These are phyloP conservation scores for Peribatodes rhomboidaria DNA, from an alignment of 2,888 invertebrate species.

Conservation along the genomic window DNA sequence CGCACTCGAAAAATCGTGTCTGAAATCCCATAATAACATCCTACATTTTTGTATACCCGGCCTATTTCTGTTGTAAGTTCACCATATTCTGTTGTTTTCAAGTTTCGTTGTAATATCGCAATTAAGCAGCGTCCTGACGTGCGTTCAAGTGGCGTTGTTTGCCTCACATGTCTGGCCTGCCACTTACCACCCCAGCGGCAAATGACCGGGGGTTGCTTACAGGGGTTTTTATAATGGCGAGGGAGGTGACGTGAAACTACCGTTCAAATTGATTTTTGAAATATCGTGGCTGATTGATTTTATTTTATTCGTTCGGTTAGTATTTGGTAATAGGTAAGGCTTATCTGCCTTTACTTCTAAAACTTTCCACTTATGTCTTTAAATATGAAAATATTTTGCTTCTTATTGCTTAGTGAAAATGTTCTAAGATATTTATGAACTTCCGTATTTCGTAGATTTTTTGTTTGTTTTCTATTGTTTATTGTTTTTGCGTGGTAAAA, in stretches of 20 bases:
- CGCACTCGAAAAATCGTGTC: neutral
- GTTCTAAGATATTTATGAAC: no score
- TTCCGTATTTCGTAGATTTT: no score
- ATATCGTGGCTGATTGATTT: constrained; percentile 13
- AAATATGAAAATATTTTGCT: no score
- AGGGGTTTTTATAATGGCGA: constrained; percentile 20
- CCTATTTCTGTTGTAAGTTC: neutral
- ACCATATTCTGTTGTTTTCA: neutral
- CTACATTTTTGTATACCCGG: neutral
- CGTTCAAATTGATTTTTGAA: constrained; percentile 14
- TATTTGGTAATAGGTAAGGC: no score
- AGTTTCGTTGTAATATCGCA: constrained; percentile 4
- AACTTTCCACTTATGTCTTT: no score
- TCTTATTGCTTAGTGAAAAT: no score
- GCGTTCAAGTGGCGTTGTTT: constrained; percentile 34
- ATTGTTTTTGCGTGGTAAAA: no score
- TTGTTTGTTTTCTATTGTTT: no score
- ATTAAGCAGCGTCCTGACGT: constrained; percentile 9
- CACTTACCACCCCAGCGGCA: constrained; percentile 34
- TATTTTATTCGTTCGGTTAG: neutral
- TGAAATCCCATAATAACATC: no score
- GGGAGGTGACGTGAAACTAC: constrained; percentile 9
- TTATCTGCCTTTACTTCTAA: no score
- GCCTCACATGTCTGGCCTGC: constrained; percentile 30
- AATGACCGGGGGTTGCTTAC: constrained; percentile 20